Base-by-base conservation (phyloP, 2,113 vertebrate species). In the Chroicocephalus ridibundus region DNA sequence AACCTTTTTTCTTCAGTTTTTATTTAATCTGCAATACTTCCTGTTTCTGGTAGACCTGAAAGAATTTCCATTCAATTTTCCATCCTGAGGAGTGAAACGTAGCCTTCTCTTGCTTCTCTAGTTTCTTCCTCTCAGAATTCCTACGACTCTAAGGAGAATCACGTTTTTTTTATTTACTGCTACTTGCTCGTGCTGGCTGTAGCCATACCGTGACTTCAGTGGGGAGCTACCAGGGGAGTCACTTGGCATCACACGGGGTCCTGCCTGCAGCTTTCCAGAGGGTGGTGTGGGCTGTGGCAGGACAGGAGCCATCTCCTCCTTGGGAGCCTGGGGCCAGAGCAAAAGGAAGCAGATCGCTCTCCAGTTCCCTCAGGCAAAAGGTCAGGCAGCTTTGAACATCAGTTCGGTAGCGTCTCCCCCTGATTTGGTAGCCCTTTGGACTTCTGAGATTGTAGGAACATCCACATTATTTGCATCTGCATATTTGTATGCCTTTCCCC, bases 1-100 rank as follows among this genome's bases (percentile, higher is more conserved):
- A 8, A 38, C 16, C 4, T 15, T 85, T 94, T 66, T 75, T 5
- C 13, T 69, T 83, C 9, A 12, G 7, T 85, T 91, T 81, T 78
- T 26, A 47, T 75, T 93, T 78, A 20, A 11, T 55, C n/a, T 55
- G 20, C 6, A 58, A 81, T 75, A 24, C 10, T 17, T 68, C 11
- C 22, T 65, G 9, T 60, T 96, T 91, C 47, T 93, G 57, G 24
- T 83, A 66, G 34, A 84, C 11, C 14, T 86, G 58, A 86, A 93
- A 86, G 34, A 11, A 34, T 74, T 79, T 57, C 11, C 31, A 11
- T 58, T 70, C 19, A 22, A 3, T 81, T 83, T 96, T 54, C 20
- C 31, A 82, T 27, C 15, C 29, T 64, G 61, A 68, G 22, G 19
- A 66, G 8, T 26, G 42, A 77, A 90, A 54, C 1, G 3, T 11